A percentile compares a stretch with the other conserved stretches of the same genome.
Conservation (phyloP, 1,140 invertebrate genomes). For the Camponotus vicinus region DNA sequence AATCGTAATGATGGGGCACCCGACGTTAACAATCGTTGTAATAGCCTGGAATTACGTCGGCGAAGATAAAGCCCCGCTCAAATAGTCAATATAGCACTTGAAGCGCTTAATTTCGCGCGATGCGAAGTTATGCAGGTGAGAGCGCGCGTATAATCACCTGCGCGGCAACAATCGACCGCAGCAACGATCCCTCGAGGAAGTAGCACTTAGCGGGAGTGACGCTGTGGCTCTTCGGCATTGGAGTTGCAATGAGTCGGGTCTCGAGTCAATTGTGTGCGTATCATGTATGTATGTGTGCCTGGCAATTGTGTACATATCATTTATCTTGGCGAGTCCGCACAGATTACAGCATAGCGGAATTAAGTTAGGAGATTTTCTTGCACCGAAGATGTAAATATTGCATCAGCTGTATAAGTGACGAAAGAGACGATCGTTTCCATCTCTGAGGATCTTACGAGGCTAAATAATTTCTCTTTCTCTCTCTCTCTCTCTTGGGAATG, state of each 20-base stretch:
- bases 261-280: slow-evolving; percentile 13
- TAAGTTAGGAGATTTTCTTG: not conserved
- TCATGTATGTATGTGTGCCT: too few relatives aligned
- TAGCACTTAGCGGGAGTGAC: slow-evolving; percentile 36
- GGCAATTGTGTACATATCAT: not conserved
- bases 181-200: slow-evolving; percentile 43
- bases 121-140: slow-evolving; percentile 49
- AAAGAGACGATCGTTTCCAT: not conserved
- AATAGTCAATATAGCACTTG: slow-evolving; percentile 51
- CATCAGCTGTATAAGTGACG: not conserved
- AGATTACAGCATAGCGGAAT: not conserved
- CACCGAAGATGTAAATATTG: not conserved
- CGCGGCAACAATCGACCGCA: slow-evolving; percentile 10
- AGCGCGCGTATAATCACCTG: slow-evolving; percentile 11
- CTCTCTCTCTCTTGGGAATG: not conserved
- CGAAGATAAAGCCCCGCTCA: slow-evolving; percentile 23
- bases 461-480: not conserved
- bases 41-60: slow-evolving; percentile 51
- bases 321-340: not conserved
- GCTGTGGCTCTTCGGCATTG: slow-evolving; percentile 7
- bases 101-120: slow-evolving; percentile 48
- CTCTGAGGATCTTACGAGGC: not conserved
- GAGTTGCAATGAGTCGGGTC: slow-evolving; percentile 21
- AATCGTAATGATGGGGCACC: slow-evolving; percentile 45
- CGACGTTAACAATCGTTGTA: slow-evolving; percentile 58